phyloP scores from a whole-genome alignment of 2,797 vertebrate species.

The Sebastes kiyomatsui region DNA sequence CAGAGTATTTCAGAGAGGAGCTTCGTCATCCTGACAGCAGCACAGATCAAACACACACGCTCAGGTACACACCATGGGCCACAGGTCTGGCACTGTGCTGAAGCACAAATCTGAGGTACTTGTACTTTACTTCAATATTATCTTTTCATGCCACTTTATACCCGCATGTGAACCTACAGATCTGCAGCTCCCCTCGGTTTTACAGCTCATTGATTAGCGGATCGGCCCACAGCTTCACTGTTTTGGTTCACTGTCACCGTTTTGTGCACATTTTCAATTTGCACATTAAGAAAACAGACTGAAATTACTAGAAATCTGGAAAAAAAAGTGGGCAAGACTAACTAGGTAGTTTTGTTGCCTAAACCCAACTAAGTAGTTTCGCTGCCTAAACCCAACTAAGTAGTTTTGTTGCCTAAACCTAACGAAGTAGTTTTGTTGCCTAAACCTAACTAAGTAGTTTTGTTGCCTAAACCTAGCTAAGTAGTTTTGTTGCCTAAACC shows the following conservation, averaged over 20 bases:
- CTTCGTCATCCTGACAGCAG: constrained; percentile 14
- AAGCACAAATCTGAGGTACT: neutral
- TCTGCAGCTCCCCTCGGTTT: neutral
- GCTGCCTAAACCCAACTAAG: accelerated
- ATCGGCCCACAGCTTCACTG: too few species aligned
- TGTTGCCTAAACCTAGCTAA: too few species aligned
- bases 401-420: too few species aligned
- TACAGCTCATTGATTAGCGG: neutral
- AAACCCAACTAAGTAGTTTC: too few species aligned
- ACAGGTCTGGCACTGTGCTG: too few species aligned
- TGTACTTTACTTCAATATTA: neutral
- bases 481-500: too few species aligned
- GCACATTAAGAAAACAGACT: neutral
- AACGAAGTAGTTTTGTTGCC: accelerated
- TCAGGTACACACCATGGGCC: neutral
- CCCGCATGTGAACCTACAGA: neutral
- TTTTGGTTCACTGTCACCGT: neutral
- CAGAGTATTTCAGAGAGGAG: constrained; percentile 24
- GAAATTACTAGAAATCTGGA: neutral
- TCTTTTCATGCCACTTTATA: neutral
- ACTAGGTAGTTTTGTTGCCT: too few species aligned
- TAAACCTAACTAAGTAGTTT: too few species aligned
- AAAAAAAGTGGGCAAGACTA: neutral
- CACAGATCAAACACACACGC: neutral
- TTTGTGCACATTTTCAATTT: neutral